A percentile compares a stretch with the other conserved stretches of the same genome.
Conservation (phyloP, 2,888 invertebrate genomes). For the Drosophila gaucha region DNA sequence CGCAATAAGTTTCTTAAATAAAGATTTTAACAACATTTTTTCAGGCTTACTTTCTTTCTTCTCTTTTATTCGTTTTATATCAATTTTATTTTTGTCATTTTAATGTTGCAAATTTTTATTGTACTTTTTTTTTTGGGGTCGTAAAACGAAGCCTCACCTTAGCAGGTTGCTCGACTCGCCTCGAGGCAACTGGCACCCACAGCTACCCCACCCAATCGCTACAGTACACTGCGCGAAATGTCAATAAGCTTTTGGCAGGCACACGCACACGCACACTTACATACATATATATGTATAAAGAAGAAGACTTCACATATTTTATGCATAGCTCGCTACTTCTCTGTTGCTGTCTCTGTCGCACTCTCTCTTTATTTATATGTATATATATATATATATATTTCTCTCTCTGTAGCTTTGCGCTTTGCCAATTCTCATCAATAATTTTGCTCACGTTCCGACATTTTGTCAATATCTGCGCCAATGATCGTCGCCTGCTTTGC, state of each 20-base stretch:
- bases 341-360: constrained; percentile 1
- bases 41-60: too few relatives aligned
- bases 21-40: too few relatives aligned
- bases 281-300: background rate
- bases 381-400: too few relatives aligned
- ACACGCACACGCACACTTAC: constrained; percentile 3
- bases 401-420: constrained; percentile 2
- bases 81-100: constrained; percentile 11
- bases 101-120: constrained; percentile 5
- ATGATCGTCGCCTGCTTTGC: constrained; percentile 63
- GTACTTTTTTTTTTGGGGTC: constrained; percentile 58
- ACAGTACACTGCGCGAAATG: constrained; percentile 38
- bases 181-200: constrained; percentile 8
- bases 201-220: background rate
- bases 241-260: constrained; percentile 48
- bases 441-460: constrained; percentile 84
- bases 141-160: constrained; percentile 63
- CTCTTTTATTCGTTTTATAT: too few relatives aligned
- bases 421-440: constrained; percentile 81
- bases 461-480: constrained; percentile 84
- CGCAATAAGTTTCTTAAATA: too few relatives aligned
- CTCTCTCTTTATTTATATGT: constrained; percentile 2
- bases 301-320: constrained; percentile 24
- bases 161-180: constrained; percentile 29
- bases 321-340: constrained; percentile 47